Conservation (phyloP, 1,140 invertebrate species). For the Melitaea cinxia region DNA sequence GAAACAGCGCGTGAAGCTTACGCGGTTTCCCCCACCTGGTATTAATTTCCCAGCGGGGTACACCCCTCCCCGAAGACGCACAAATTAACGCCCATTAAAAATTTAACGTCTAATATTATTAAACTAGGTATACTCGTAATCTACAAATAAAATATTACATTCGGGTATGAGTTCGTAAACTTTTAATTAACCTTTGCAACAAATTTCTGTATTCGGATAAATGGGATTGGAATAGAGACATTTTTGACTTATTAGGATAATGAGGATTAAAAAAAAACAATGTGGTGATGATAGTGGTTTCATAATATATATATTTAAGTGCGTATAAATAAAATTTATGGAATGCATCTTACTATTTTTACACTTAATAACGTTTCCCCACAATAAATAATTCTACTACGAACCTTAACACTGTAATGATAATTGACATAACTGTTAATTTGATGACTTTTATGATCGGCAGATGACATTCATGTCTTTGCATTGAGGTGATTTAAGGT, state of each 20-base stretch:
- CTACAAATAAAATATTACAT: not conserved
- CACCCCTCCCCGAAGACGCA: conserved; percentile 16
- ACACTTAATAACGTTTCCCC: too few species aligned
- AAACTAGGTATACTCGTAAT: not conserved
- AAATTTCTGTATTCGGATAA: not conserved
- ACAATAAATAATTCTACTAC: too few species aligned
- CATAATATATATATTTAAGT: too few species aligned
- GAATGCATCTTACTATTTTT: too few species aligned
- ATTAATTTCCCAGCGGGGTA: conserved; percentile 18
- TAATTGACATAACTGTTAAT: too few species aligned
- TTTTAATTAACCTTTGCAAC: conserved; percentile 4
- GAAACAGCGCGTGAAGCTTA: conserved; percentile 14
- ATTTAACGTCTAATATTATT: not conserved
- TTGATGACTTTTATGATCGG: too few species aligned
- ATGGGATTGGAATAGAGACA: not conserved
- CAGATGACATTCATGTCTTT: too few species aligned
- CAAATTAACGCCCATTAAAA: conserved; percentile 20
- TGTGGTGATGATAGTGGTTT: too few species aligned
- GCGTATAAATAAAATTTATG: too few species aligned
- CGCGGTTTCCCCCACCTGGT: conserved; percentile 18
- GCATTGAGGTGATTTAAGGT: too few species aligned
- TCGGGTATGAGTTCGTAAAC: not conserved
- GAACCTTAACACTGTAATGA: too few species aligned
- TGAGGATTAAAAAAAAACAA: not conserved
- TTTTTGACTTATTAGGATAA: not conserved